Percentiles rank a stretch among this genome's conserved stretches.
phyloP scores from a whole-genome alignment of 2,888 invertebrate genomes.

The Scaptomyza caliginosa region DNA sequence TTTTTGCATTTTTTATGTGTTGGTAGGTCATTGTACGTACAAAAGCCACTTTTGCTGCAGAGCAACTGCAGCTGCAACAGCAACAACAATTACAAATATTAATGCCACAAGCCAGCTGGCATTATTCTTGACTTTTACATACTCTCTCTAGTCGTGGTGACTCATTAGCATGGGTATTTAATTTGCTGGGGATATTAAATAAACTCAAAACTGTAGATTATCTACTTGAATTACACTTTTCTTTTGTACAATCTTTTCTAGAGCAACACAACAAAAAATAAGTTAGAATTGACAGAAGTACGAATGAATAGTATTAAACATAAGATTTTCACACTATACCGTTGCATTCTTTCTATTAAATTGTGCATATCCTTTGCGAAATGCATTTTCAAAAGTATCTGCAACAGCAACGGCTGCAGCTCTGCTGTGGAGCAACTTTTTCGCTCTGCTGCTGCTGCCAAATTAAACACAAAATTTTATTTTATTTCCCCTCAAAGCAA shows the following conservation, averaged over 20 bases:
- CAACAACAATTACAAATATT: slow-evolving; percentile 29
- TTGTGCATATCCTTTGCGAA: not conserved
- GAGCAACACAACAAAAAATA: too few relatives aligned
- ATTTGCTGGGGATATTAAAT: not conserved
- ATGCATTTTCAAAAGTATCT: slow-evolving; percentile 11
- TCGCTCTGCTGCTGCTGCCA: slow-evolving; percentile 53
- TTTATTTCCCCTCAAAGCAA: slow-evolving; percentile 45
- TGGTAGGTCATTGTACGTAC: slow-evolving; percentile 84
- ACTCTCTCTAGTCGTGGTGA: slow-evolving; percentile 15
- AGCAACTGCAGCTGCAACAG: slow-evolving; percentile 34
- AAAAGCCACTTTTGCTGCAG: slow-evolving; percentile 82
- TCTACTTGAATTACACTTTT: too few relatives aligned
- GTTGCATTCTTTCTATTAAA: not conserved
- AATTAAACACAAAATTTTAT: slow-evolving; percentile 62
- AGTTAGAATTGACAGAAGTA: too few relatives aligned
- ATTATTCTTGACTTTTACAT: slow-evolving; percentile 12
- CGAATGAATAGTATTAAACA: too few relatives aligned
- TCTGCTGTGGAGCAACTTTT: slow-evolving; percentile 57
- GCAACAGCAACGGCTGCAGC: slow-evolving; percentile 21
- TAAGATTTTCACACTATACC: too few relatives aligned
- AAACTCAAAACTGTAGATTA: too few relatives aligned
- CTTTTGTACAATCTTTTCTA: too few relatives aligned
- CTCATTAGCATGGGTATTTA: not conserved
- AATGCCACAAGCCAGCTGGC: not conserved
- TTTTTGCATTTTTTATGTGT: slow-evolving; percentile 82